Conservation (phyloP, 1,140 invertebrate species). For the Drepana arcuata region DNA sequence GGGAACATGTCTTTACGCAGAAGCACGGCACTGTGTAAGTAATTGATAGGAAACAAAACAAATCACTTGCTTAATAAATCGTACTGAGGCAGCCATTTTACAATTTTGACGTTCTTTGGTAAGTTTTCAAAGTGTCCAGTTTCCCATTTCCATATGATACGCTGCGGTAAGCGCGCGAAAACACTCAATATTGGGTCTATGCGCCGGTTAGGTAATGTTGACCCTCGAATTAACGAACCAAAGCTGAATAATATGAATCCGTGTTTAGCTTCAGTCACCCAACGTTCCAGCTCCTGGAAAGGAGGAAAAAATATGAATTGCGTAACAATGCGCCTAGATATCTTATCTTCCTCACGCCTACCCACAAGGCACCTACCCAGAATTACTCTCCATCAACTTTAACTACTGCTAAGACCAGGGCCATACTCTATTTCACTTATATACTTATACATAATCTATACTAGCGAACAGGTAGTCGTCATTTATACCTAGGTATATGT, state of each 20-base stretch:
- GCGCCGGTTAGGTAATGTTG: constrained; percentile 43
- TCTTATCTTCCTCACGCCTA: too few species aligned
- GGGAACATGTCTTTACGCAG: too few species aligned
- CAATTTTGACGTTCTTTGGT: constrained; percentile 72
- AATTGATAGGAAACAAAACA: neutral
- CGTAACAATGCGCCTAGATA: too few species aligned
- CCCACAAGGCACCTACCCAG: too few species aligned
- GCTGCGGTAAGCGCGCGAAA: constrained; percentile 70
- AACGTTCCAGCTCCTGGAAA: constrained; percentile 23
- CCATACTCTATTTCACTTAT: too few species aligned
- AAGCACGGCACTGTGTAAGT: too few species aligned
- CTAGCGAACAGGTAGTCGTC: too few species aligned
- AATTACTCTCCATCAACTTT: too few species aligned
- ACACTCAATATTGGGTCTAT: constrained; percentile 60
- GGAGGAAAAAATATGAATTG: neutral
- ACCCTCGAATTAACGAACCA: constrained; percentile 63
- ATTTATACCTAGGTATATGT: too few species aligned
- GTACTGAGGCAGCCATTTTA: constrained; percentile 77
- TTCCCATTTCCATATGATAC: constrained; percentile 77
- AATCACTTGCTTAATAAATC: constrained; percentile 68
- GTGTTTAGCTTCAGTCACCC: constrained; percentile 18
- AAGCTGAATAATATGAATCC: constrained; percentile 75
- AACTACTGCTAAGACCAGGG: too few species aligned
- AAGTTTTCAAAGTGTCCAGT: constrained; percentile 41
- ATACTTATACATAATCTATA: too few species aligned